These are phyloP conservation scores for Stegodyphus dumicola DNA, from an alignment of 1,140 invertebrate species.

Conservation along the genomic window DNA sequence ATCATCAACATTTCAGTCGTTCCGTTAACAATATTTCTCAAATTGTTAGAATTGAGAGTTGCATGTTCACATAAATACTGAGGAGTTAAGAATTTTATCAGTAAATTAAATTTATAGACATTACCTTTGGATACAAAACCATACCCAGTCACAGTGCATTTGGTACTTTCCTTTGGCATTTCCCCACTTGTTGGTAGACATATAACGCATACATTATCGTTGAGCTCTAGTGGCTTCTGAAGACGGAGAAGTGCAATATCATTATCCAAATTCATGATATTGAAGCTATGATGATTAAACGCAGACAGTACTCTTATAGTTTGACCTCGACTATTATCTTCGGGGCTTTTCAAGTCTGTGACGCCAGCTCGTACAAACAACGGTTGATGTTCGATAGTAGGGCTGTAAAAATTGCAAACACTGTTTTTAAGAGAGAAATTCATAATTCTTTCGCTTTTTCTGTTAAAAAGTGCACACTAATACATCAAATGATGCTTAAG, in stretches of 20 bases:
- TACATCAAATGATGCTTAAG: too few relatives aligned
- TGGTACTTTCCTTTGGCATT: constrained; percentile 79
- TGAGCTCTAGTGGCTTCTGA: constrained; percentile 71
- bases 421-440: too few relatives aligned
- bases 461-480: too few relatives aligned
- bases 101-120: constrained; percentile 62
- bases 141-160: constrained; percentile 91
- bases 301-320: constrained; percentile 88
- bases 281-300: constrained; percentile 96
- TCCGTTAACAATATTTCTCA: too few relatives aligned
- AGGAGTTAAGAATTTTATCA: too few relatives aligned
- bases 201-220: constrained; percentile 74
- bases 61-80: too few relatives aligned
- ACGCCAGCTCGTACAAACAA: constrained; percentile 93
- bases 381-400: constrained; percentile 87
- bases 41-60: too few relatives aligned
- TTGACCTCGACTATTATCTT: constrained; percentile 85
- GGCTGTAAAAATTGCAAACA: constrained; percentile 72
- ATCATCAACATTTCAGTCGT: too few relatives aligned
- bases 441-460: constrained; percentile 62
- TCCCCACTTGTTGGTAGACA: constrained; percentile 88
- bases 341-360: constrained; percentile 83
- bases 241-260: constrained; percentile 95
- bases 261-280: constrained; percentile 93
- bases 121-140: constrained; percentile 87